phyloP scores from a whole-genome alignment of 2,888 invertebrate species.

The Melipona bicolor region DNA sequence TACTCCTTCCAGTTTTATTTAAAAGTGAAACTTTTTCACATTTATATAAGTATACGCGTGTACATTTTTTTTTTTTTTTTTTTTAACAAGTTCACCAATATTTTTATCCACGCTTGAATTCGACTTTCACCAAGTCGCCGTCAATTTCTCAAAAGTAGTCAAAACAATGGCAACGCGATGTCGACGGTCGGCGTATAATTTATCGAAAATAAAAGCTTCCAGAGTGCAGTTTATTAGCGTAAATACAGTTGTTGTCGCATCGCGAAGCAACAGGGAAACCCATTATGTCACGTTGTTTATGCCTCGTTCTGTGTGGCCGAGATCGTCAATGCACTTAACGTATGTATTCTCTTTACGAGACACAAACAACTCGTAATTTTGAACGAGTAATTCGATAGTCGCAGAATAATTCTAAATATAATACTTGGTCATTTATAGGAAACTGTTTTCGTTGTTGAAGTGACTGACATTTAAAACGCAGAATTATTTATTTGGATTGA shows the following conservation, averaged over 20 bases:
- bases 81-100: too few species aligned
- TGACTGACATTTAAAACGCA: too few species aligned
- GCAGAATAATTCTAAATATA: neutral
- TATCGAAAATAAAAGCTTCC: neutral
- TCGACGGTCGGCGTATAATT: neutral
- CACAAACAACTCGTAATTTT: neutral
- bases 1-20: too few species aligned
- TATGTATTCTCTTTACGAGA: neutral
- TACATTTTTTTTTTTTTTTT: too few species aligned
- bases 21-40: too few species aligned
- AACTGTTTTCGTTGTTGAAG: too few species aligned
- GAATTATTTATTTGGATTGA: too few species aligned
- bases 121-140: neutral
- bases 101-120: too few species aligned
- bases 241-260: slow-evolving; percentile 2
- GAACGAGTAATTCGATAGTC: neutral
- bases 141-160: neutral
- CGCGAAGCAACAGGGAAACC: neutral
- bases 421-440: too few species aligned
- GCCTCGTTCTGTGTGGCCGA: neutral
- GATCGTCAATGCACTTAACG: neutral
- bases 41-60: too few species aligned
- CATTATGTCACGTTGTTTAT: neutral
- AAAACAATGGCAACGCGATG: neutral
- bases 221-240: neutral